A percentile compares a stretch with the other conserved stretches of the same genome.
Conservation (phyloP, 2,797 vertebrate genomes). For the Myotis myotis region DNA sequence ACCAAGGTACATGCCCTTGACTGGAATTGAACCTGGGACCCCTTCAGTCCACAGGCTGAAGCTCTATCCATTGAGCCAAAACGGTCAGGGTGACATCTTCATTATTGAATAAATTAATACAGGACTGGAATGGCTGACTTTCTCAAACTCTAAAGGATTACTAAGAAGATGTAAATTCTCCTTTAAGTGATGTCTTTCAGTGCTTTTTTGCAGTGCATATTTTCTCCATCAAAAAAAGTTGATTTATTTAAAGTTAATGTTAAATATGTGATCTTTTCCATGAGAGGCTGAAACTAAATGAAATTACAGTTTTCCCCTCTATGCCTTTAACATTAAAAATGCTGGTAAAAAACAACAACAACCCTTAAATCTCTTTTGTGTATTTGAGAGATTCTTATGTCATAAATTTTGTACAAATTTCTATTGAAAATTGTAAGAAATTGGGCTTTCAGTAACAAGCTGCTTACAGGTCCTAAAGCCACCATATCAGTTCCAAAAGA, state of each 20-base stretch:
- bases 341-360: not conserved
- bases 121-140: not conserved
- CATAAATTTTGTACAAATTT: not conserved
- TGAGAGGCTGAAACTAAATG: not conserved
- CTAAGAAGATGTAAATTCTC: not conserved
- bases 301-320: not conserved
- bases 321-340: not conserved
- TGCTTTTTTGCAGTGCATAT: not conserved
- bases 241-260: not conserved
- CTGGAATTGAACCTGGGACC: too few relatives aligned
- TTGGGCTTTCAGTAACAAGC: not conserved
- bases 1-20: too few relatives aligned
- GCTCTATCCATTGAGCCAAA: too few relatives aligned
- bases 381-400: not conserved
- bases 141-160: not conserved
- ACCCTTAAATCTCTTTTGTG: not conserved
- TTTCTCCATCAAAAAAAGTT: not conserved
- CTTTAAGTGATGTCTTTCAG: not conserved
- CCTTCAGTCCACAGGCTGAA: too few relatives aligned
- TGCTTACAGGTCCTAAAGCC: not conserved
- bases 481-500: not conserved
- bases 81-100: not conserved
- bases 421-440: not conserved
- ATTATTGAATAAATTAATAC: not conserved
- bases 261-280: not conserved